Percentiles rank a stretch among this genome's conserved stretches.
Conservation (phyloP, 2,888 invertebrate genomes). For the Dugesia japonica region DNA sequence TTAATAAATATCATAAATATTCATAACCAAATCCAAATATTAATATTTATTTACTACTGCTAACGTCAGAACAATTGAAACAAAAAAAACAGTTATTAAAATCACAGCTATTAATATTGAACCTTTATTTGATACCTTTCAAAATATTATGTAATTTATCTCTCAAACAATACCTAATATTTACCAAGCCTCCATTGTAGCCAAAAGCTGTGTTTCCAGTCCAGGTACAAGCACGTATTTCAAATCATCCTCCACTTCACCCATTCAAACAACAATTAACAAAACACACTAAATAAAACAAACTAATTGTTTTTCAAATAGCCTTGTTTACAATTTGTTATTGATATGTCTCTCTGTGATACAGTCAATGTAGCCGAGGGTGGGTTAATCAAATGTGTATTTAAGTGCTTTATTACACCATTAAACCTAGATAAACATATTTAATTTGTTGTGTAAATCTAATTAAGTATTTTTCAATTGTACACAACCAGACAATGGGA, state of each 20-base stretch:
- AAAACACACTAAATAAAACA: slow-evolving; percentile 20
- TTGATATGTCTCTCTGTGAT: slow-evolving; percentile 9
- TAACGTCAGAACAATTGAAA: not conserved
- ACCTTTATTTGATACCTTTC: slow-evolving; percentile 6
- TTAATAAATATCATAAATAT: not conserved
- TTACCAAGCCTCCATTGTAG: slow-evolving; percentile 20
- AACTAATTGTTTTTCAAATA: slow-evolving; percentile 20
- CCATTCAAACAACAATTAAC: slow-evolving; percentile 20
- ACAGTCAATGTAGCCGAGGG: not conserved
- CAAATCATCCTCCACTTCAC: not conserved
- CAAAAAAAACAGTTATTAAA: not conserved
- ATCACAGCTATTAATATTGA: not conserved
- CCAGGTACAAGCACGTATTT: not conserved
- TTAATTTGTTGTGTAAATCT: not conserved
- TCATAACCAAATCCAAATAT: not conserved
- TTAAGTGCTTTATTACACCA: slow-evolving; percentile 7
- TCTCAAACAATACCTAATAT: slow-evolving; percentile 17
- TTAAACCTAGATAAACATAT: slow-evolving; percentile 10
- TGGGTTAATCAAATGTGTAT: slow-evolving; percentile 14
- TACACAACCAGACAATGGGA: slow-evolving; percentile 1
- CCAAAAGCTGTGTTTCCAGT: slow-evolving; percentile 20
- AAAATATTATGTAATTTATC: slow-evolving; percentile 20
- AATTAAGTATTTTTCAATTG: not conserved
- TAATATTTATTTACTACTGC: not conserved
- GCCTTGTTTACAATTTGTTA: slow-evolving; percentile 8